phyloP scores from a whole-genome alignment of 1,140 invertebrate species.

The Sipha flava region DNA sequence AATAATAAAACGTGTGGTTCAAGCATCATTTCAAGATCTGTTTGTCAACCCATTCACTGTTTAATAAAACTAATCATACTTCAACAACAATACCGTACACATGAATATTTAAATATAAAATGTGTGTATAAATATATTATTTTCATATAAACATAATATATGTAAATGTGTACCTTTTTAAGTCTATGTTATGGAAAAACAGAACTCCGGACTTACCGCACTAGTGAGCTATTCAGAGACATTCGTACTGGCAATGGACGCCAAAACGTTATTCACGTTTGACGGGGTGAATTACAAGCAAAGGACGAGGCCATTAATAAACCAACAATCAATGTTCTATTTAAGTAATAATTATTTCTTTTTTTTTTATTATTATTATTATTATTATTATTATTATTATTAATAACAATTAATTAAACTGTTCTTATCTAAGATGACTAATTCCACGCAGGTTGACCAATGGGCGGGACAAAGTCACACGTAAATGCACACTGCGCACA shows the following conservation, averaged over 20 bases:
- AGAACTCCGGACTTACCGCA: background rate
- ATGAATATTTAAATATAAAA: too few species aligned
- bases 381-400: background rate
- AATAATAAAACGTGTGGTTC: background rate
- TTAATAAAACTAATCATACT: too few species aligned
- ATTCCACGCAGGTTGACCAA: background rate
- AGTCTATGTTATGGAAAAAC: background rate
- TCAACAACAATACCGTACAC: background rate
- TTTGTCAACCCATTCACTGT: too few species aligned
- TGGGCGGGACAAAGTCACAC: background rate
- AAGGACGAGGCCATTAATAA: conserved; percentile 23
- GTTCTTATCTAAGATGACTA: conserved; percentile 12
- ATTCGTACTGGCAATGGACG: background rate
- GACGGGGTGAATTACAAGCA: background rate
- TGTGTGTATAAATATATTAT: too few species aligned
- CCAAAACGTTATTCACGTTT: background rate
- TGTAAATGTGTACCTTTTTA: background rate
- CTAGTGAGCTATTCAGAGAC: background rate
- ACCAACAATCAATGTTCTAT: conserved; percentile 10
- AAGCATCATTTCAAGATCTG: background rate
- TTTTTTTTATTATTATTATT: conserved; percentile 2
- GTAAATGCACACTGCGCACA: background rate
- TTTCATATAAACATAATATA: background rate
- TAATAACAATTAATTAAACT: conserved; percentile 27
- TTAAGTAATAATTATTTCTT: background rate